Evolutionary conservation across 2,797 vertebrate species (phyloP).

Genomic region (Acanthopagrus latus): DNA sequence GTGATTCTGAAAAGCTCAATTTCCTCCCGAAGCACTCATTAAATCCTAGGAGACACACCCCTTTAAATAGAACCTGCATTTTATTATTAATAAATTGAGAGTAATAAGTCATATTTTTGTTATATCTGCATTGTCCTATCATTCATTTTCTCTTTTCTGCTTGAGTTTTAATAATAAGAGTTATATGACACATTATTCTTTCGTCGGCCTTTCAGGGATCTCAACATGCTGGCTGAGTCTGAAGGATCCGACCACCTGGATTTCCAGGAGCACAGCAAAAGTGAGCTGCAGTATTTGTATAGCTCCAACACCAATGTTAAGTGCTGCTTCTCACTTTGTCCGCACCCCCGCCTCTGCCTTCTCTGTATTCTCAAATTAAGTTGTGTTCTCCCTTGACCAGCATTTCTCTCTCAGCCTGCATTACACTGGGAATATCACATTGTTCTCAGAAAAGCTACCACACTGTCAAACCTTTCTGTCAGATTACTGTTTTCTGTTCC

Average conservation of each 20-base stretch:
- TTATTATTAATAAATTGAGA: background rate
- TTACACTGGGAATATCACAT: background rate
- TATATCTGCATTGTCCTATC: background rate
- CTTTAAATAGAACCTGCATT: slow-evolving; percentile 1
- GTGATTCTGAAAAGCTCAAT: slow-evolving; percentile 7
- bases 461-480: background rate
- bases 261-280: slow-evolving; percentile 91
- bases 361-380: slow-evolving; percentile 26
- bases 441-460: slow-evolving; percentile 8
- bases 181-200: slow-evolving; percentile 5
- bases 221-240: slow-evolving; percentile 95
- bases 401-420: slow-evolving; percentile 22
- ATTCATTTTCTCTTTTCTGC: background rate
- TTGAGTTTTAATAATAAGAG: background rate
- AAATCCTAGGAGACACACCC: background rate
- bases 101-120: background rate
- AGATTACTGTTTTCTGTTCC: background rate
- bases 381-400: slow-evolving; percentile 25
- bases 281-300: slow-evolving; percentile 68
- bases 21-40: background rate
- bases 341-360: background rate
- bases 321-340: background rate
- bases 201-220: slow-evolving; percentile 85
- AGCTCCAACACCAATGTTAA: background rate
- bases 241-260: slow-evolving; percentile 92